A percentile compares a stretch with the other conserved stretches of the same genome.
phyloP scores from a whole-genome alignment of 2,888 invertebrate genomes.

The Oxycera nigricornis region DNA sequence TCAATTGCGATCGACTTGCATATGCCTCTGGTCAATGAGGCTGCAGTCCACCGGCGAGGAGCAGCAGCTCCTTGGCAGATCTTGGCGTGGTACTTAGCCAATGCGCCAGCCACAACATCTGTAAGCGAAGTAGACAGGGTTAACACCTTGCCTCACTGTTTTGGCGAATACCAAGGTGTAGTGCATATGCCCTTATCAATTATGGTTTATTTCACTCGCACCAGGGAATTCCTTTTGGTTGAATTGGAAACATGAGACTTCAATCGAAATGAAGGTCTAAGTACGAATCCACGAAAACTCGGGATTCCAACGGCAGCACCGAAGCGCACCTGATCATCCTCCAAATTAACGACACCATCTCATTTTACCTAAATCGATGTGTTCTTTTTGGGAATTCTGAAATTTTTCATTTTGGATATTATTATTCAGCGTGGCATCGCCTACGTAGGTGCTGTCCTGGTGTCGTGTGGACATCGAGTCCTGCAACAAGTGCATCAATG shows the following conservation, averaged over 20 bases:
- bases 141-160: background rate
- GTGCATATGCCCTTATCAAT: background rate
- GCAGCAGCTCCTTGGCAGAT: background rate
- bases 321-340: background rate
- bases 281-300: background rate
- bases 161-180: background rate
- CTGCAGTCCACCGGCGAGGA: background rate
- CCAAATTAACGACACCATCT: conserved; percentile 9
- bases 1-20: conserved; percentile 38
- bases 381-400: background rate
- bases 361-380: background rate
- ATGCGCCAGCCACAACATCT: background rate
- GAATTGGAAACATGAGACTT: background rate
- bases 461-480: conserved; percentile 43
- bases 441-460: conserved; percentile 34
- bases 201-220: background rate
- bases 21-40: conserved; percentile 35
- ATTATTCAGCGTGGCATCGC: conserved; percentile 18
- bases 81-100: background rate
- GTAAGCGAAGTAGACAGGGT: background rate
- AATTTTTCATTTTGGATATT: conserved; percentile 37
- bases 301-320: background rate
- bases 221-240: background rate
- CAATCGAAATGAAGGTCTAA: background rate
- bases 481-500: conserved; percentile 36